Percentiles rank a stretch among this genome's conserved stretches.
Evolutionary conservation across 2,113 vertebrate genomes (phyloP).

Genomic region (Hepsetus odoe): DNA sequence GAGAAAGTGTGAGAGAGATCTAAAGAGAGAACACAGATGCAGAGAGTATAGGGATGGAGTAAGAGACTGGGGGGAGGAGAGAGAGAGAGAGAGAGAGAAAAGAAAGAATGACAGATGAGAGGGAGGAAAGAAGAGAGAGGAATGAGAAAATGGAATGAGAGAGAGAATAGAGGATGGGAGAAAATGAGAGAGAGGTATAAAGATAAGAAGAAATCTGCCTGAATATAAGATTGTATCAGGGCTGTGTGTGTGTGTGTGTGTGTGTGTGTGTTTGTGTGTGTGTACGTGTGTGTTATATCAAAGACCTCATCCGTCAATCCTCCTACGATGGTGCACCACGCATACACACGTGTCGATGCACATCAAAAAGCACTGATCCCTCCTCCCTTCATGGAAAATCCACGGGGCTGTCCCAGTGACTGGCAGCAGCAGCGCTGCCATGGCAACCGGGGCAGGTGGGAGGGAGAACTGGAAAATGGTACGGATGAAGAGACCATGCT

Average conservation of each 20-base stretch:
- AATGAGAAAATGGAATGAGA: too few relatives aligned
- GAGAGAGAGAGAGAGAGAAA: neutral
- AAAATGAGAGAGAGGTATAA: neutral
- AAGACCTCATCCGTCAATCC: neutral
- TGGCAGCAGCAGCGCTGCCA: slow-evolving; percentile 24
- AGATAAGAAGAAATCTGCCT: neutral
- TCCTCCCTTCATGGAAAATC: slow-evolving; percentile 34
- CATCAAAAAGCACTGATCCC: slow-evolving; percentile 37
- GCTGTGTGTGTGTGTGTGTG: neutral
- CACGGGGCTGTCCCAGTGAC: slow-evolving; percentile 22
- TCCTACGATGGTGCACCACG: neutral
- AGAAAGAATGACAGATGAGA: too few relatives aligned
- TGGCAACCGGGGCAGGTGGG: slow-evolving; percentile 39
- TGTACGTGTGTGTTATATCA: slow-evolving; percentile 3
- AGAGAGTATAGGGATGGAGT: neutral
- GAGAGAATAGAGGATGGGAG: neutral
- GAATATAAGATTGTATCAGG: slow-evolving; percentile 23
- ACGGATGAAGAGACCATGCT: neutral
- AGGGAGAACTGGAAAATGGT: neutral
- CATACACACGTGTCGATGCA: slow-evolving; percentile 17
- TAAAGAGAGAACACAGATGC: neutral
- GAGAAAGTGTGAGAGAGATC: neutral
- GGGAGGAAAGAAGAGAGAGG: too few relatives aligned
- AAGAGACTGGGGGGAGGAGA: neutral
- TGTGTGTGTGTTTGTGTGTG: neutral